A percentile compares a stretch with the other conserved stretches of the same genome.
Evolutionary conservation across 2,888 invertebrate species (phyloP).

Genomic region (Parnassius orleans): DNA sequence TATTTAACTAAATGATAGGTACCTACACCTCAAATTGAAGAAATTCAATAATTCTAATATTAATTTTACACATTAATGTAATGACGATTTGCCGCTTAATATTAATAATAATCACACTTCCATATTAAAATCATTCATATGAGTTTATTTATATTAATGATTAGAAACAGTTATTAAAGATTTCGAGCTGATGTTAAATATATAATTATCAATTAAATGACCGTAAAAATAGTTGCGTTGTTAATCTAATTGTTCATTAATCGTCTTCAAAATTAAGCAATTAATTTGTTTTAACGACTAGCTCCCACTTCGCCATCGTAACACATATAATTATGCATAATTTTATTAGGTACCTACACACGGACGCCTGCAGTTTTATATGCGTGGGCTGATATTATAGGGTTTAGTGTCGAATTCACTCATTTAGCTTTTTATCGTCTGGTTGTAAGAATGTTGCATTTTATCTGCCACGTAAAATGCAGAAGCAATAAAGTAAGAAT

Average conservation of each 20-base stretch:
- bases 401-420: slow-evolving; percentile 21
- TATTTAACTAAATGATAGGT: too few relatives aligned
- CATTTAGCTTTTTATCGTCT: slow-evolving; percentile 16
- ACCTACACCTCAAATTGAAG: too few relatives aligned
- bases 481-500: too few relatives aligned
- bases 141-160: too few relatives aligned
- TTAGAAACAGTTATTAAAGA: slow-evolving; percentile 1
- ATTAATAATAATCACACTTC: slow-evolving; percentile 6
- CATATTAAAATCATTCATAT: not conserved
- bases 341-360: slow-evolving; percentile 24
- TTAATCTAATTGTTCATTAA: slow-evolving; percentile 22
- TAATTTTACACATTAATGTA: too few relatives aligned
- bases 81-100: too few relatives aligned
- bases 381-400: slow-evolving; percentile 14
- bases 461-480: slow-evolving; percentile 5
- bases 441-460: slow-evolving; percentile 9
- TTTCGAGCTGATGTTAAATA: not conserved
- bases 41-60: too few relatives aligned
- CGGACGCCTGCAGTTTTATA: slow-evolving; percentile 26
- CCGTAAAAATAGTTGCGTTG: slow-evolving; percentile 12
- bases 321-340: slow-evolving; percentile 25
- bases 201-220: slow-evolving; percentile 4
- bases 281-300: slow-evolving; percentile 26
- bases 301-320: slow-evolving; percentile 22
- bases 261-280: slow-evolving; percentile 22